These are phyloP conservation scores for Heliconius erato DNA, from an alignment of 2,888 invertebrate species.

Conservation along the genomic window DNA sequence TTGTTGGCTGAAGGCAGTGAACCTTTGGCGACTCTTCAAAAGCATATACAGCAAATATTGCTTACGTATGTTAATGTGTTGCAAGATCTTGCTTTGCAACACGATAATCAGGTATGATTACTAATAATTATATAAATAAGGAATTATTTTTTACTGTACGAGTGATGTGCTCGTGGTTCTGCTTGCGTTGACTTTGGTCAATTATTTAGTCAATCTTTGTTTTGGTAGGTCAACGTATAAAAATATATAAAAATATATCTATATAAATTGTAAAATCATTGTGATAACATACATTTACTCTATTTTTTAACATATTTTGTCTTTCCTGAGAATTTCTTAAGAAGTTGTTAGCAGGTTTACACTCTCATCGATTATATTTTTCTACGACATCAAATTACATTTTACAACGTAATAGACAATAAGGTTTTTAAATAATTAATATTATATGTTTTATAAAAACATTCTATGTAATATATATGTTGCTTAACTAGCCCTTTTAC, in stretches of 20 bases:
- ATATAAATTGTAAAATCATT: no score
- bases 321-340: no score
- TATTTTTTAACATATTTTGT: no score
- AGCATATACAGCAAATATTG: conserved; percentile 86
- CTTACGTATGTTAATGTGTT: conserved; percentile 88
- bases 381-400: neutral
- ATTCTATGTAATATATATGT: no score
- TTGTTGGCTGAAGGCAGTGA: conserved; percentile 75
- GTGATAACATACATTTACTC: no score
- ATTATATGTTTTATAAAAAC: neutral
- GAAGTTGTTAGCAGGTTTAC: no score
- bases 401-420: neutral
- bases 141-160: neutral
- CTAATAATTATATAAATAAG: neutral
- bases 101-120: conserved; percentile 75
- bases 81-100: conserved; percentile 89
- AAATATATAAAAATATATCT: no score
- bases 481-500: no score
- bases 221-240: neutral
- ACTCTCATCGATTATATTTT: no score
- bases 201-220: neutral
- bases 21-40: conserved; percentile 67
- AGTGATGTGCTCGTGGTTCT: neutral
- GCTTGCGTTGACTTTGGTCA: neutral
- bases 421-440: neutral